Evolutionary conservation across 2,113 vertebrate species (phyloP).

Genomic region (Protomyctophum bolini): DNA sequence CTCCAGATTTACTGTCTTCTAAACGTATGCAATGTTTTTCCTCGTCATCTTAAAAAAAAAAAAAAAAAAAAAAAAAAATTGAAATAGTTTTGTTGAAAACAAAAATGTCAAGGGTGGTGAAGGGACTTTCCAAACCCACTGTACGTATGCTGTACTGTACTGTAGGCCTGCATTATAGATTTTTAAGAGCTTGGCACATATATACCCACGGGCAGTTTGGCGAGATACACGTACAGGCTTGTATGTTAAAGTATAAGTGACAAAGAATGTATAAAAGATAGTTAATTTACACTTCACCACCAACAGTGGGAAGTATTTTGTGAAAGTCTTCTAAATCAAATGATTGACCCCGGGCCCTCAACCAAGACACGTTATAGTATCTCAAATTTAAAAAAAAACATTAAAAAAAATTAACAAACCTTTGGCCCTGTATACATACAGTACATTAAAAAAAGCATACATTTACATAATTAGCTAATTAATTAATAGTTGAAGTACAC

Average conservation of each 20-base stretch:
- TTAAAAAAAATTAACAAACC: too few relatives aligned
- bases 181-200: conserved; percentile 16
- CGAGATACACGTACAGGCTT: conserved; percentile 13
- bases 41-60: conserved; percentile 1
- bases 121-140: conserved; percentile 31
- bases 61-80: conserved; percentile 29
- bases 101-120: conserved; percentile 14
- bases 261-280: conserved; percentile 3
- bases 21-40: neutral
- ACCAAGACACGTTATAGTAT: too few relatives aligned
- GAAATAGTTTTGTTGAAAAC: conserved; percentile 28
- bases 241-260: conserved; percentile 29
- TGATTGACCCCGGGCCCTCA: too few relatives aligned
- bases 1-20: neutral
- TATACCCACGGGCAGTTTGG: conserved; percentile 22
- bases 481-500: too few relatives aligned
- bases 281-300: conserved; percentile 30
- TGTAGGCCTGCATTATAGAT: conserved; percentile 18
- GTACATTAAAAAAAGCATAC: too few relatives aligned
- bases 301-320: conserved; percentile 46
- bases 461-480: too few relatives aligned
- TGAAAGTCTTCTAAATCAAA: conserved; percentile 21
- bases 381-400: conserved; percentile 15
- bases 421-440: too few relatives aligned
- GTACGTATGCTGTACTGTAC: too few relatives aligned